A percentile compares a stretch with the other conserved stretches of the same genome.
Conservation (phyloP, 2,113 vertebrate species). For the Potamarius usumacintae region DNA sequence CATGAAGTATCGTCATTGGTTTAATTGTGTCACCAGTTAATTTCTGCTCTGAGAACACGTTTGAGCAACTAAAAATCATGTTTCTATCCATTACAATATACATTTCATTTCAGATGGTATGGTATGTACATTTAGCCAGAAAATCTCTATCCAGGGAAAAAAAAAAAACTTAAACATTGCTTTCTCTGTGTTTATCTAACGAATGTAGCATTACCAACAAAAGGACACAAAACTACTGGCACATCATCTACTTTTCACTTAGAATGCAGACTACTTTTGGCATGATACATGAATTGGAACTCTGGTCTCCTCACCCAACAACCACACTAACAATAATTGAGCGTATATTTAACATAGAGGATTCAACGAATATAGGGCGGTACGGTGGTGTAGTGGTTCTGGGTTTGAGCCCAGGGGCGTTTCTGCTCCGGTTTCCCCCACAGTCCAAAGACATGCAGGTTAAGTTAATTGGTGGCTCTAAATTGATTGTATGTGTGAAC, state of each 20-base stretch:
- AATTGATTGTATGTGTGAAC: too few species aligned
- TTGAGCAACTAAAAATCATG: not conserved
- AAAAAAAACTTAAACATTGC: too few species aligned
- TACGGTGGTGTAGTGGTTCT: too few species aligned
- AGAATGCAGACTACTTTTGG: not conserved
- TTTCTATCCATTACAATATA: not conserved
- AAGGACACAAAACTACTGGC: not conserved
- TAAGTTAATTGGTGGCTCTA: too few species aligned
- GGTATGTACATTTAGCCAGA: not conserved
- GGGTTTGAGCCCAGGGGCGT: too few species aligned
- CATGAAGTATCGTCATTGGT: not conserved
- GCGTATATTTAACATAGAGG: too few species aligned
- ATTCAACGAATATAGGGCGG: too few species aligned
- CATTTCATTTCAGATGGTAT: not conserved
- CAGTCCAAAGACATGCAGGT: too few species aligned
- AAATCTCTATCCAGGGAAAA: not conserved
- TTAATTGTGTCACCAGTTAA: not conserved
- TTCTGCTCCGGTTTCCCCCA: too few species aligned
- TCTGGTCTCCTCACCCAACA: too few species aligned
- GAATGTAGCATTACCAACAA: not conserved
- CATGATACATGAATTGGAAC: not conserved
- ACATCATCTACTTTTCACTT: not conserved
- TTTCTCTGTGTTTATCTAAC: not conserved
- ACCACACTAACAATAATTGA: too few species aligned
- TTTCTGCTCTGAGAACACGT: not conserved